phyloP scores from a whole-genome alignment of 2,797 vertebrate species.

The Crossoptilon crossoptilon region DNA sequence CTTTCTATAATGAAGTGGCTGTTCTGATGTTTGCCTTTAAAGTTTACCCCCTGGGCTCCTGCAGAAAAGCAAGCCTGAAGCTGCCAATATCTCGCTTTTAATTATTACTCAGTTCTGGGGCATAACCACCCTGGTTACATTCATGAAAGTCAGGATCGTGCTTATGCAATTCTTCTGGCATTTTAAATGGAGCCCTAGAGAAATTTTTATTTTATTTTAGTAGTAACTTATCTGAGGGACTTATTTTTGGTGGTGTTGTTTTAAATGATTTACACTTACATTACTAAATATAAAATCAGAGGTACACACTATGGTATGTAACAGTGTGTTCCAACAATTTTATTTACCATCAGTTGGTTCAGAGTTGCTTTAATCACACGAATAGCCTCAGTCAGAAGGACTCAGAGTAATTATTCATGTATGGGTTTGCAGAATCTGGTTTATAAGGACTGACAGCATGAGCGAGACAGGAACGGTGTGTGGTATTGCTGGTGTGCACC shows the following conservation, averaged over 20 bases:
- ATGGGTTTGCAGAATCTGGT: neutral
- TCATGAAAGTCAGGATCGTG: conserved; percentile 27
- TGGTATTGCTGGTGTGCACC: neutral
- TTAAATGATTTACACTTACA: neutral
- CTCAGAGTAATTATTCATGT: neutral
- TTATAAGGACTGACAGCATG: neutral
- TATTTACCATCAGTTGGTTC: neutral
- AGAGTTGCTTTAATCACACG: conserved; percentile 21
- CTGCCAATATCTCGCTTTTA: conserved; percentile 67
- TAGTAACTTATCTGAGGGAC: neutral
- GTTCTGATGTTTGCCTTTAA: conserved; percentile 53
- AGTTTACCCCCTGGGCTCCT: conserved; percentile 59
- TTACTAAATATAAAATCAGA: conserved; percentile 14
- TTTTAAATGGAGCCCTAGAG: conserved; percentile 38
- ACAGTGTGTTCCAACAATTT: neutral
- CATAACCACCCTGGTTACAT: conserved; percentile 61
- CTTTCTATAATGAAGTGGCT: conserved; percentile 22
- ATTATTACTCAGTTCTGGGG: conserved; percentile 66
- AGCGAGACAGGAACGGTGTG: neutral
- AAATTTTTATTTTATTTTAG: conserved; percentile 46
- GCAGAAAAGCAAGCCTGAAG: conserved; percentile 55
- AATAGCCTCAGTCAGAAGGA: conserved; percentile 2
- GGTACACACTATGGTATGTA: neutral
- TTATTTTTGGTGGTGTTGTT: neutral
- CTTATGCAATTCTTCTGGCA: conserved; percentile 47